Conservation (phyloP, 2,113 vertebrate species). For the Oreochromis tanganicae region DNA sequence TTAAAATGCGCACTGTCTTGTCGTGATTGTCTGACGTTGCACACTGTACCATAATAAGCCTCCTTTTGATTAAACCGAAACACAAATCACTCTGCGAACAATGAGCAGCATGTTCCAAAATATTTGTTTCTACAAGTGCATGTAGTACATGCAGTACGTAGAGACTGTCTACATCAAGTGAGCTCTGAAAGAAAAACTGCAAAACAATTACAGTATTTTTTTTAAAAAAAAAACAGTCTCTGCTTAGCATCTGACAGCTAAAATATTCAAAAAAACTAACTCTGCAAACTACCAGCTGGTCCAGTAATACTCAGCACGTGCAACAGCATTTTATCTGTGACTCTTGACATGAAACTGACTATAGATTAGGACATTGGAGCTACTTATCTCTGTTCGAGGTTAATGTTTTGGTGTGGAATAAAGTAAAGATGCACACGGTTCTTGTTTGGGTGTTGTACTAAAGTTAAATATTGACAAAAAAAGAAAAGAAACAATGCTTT, state of each 20-base stretch:
- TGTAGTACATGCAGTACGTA: neutral
- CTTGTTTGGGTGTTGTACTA: conserved; percentile 25
- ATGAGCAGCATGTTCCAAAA: conserved; percentile 60
- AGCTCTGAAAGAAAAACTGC: neutral
- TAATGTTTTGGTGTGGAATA: conserved; percentile 30
- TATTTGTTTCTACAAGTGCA: neutral
- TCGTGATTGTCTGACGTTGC: neutral
- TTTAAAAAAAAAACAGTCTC: neutral
- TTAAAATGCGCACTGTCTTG: neutral
- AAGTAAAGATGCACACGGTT: neutral
- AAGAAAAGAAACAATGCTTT: neutral
- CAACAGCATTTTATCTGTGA: conserved; percentile 6
- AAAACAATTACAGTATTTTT: neutral
- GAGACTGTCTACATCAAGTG: neutral
- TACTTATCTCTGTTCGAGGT: neutral
- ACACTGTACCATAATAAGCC: conserved; percentile 29
- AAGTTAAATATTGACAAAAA: neutral
- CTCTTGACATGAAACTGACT: neutral
- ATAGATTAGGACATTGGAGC: neutral
- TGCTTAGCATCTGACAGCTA: neutral
- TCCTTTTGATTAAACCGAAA: neutral
- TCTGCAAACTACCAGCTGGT: conserved; percentile 8
- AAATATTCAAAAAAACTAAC: neutral
- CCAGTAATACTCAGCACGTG: neutral
- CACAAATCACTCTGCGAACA: conserved; percentile 4